Base-by-base conservation (phyloP, 1,140 invertebrate species). In the Acarapis woodi region DNA sequence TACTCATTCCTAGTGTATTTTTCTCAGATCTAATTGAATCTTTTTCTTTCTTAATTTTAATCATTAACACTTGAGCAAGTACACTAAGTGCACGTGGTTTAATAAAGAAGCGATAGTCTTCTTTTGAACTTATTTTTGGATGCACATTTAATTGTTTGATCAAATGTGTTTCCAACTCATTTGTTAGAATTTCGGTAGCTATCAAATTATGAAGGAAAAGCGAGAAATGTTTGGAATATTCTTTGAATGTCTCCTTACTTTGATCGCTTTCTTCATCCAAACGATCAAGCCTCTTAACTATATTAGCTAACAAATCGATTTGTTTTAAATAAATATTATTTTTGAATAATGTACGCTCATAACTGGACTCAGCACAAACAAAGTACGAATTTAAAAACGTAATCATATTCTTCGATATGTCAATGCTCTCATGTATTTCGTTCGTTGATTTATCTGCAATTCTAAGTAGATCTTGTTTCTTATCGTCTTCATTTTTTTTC, bases 201-300 rank as follows among this genome's bases (percentile, higher is more conserved):
- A 82, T 61, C 25, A 82, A 56, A 55, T 77, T 78, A 52, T 85
- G 79, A 6, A 75, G 68, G 48, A 79, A 78, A 40, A 71, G 67
- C 40, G 45, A 36, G 15, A 79, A 52, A 19, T 72, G 66, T 39
- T 67, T 62, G 12, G 73, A 76, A 59, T 79, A 78, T 47, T 73
- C 64, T 4, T 63, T 60, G 53, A 75, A 79, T 45, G 75, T 60
- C n/a, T 62, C n/a, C n/a, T n/a, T n/a, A n/a, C n/a, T n/a, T n/a
- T n/a, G n/a, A n/a, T n/a, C n/a, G n/a, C n/a, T n/a, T 55, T 21
- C 70, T 70, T 4, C 74, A 54, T 1, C 63, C 60, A 3, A 64
- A 42, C 69, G 61, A 53, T 87, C 79, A 20, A 85, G 58, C 54
- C 85, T 78, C 47, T 70, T 65, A 32, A 82, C 71, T 30, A 87